These are phyloP conservation scores for Cephalopachus bancanus DNA, from an alignment of 2,797 vertebrate genomes.

Conservation along the genomic window DNA sequence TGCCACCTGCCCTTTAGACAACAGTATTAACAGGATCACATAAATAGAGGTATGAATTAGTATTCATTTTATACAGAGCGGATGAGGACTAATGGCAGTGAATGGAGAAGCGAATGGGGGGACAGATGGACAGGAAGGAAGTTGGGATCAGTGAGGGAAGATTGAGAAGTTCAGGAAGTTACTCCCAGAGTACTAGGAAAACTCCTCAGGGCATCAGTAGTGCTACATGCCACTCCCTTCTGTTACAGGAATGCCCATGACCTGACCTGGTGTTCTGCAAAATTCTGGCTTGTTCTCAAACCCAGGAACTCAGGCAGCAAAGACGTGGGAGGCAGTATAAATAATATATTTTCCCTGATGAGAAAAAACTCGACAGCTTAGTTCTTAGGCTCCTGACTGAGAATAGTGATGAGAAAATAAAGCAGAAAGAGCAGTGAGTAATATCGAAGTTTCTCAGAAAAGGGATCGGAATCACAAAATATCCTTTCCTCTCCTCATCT, in stretches of 20 bases:
- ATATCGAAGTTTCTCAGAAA: conserved; percentile 6
- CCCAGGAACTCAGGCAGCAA: background rate
- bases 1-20: background rate
- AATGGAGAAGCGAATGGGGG: background rate
- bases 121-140: background rate
- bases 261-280: background rate
- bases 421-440: conserved; percentile 10
- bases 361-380: background rate
- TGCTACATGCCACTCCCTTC: background rate
- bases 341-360: background rate
- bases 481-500: background rate
- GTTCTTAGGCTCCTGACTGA: conserved; percentile 29
- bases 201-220: background rate
- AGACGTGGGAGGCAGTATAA: background rate
- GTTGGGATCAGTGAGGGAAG: background rate
- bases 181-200: background rate
- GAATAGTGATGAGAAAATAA: conserved; percentile 8
- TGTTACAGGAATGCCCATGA: background rate
- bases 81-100: background rate
- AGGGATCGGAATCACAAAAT: conserved; percentile 15
- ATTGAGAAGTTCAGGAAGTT: background rate
- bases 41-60: background rate
- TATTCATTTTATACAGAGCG: background rate
- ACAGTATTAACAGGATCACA: background rate
- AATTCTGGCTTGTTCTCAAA: conserved; percentile 6